phyloP scores from a whole-genome alignment of 2,797 vertebrate genomes.

The Eospalax fontanierii region DNA sequence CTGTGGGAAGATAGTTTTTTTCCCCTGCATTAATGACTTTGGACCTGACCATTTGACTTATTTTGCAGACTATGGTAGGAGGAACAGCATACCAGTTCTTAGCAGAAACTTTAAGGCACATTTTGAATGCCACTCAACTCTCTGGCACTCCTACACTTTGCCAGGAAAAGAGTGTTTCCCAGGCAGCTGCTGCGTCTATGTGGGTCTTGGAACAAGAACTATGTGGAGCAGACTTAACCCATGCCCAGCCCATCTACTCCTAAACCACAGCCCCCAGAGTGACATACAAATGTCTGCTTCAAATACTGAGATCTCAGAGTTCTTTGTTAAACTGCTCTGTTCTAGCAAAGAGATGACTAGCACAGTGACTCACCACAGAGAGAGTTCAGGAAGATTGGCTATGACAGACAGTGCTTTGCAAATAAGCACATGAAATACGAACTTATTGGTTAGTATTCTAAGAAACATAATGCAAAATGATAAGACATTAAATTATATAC shows the following conservation, averaged over 20 bases:
- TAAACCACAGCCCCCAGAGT: neutral
- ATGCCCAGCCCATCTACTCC: too few relatives aligned
- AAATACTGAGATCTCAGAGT: neutral
- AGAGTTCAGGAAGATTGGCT: neutral
- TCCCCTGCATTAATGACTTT: neutral
- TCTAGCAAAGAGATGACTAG: constrained; percentile 23
- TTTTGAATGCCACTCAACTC: neutral
- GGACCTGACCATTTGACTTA: constrained; percentile 1
- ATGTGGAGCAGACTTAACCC: neutral
- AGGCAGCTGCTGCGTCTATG: constrained; percentile 14
- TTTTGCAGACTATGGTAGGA: neutral
- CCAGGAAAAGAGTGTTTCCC: neutral
- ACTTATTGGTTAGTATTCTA: constrained; percentile 27
- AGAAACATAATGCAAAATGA: constrained; percentile 45
- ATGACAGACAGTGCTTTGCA: constrained; percentile 3
- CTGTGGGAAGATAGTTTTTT: neutral
- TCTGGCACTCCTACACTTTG: neutral
- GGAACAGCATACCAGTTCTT: neutral
- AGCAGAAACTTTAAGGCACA: neutral
- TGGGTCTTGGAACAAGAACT: neutral
- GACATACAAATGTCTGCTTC: neutral
- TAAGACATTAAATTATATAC: constrained; percentile 9
- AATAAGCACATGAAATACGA: constrained; percentile 28
- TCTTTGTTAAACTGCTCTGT: constrained; percentile 31
- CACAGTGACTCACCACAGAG: neutral